Percentiles rank a stretch among this genome's conserved stretches.
These are phyloP conservation scores for Apostichopus parvimensis DNA, from an alignment of 35 echinoderm and acorn worm genomes.

Conservation along the genomic window DNA sequence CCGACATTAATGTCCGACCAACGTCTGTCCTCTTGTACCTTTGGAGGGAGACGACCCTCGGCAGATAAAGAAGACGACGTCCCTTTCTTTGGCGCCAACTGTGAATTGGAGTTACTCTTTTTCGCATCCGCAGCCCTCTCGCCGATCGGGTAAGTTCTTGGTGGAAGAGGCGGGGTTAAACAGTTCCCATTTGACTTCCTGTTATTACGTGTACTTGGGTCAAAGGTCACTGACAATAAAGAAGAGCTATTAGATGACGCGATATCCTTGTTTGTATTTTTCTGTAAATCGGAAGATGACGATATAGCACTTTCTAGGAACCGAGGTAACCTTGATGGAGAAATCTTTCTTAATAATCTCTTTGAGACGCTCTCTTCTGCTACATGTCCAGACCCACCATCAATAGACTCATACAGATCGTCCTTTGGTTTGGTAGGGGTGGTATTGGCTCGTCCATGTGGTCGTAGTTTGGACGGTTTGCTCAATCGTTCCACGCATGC, in stretches of 20 bases:
- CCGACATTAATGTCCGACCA: neutral
- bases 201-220: neutral
- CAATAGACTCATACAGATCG: constrained; percentile 38
- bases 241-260: neutral
- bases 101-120: constrained; percentile 16
- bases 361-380: constrained; percentile 2
- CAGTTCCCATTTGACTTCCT: neutral
- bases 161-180: constrained; percentile 35
- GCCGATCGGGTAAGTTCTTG: constrained; percentile 7
- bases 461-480: neutral
- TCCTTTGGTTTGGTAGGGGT: constrained; percentile 25
- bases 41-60: neutral
- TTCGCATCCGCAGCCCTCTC: neutral
- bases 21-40: neutral
- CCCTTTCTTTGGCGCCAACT: neutral
- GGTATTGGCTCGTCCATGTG: constrained; percentile 31
- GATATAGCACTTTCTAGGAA: constrained; percentile 5
- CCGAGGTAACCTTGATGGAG: constrained; percentile 4
- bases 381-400: neutral
- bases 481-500: neutral
- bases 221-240: constrained; percentile 17
- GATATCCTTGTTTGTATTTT: constrained; percentile 1
- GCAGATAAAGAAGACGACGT: neutral
- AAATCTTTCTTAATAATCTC: constrained; percentile 26
- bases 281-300: neutral